A percentile compares a stretch with the other conserved stretches of the same genome.
Conservation (phyloP, 2,888 invertebrate species). For the Branchellion lobata region DNA sequence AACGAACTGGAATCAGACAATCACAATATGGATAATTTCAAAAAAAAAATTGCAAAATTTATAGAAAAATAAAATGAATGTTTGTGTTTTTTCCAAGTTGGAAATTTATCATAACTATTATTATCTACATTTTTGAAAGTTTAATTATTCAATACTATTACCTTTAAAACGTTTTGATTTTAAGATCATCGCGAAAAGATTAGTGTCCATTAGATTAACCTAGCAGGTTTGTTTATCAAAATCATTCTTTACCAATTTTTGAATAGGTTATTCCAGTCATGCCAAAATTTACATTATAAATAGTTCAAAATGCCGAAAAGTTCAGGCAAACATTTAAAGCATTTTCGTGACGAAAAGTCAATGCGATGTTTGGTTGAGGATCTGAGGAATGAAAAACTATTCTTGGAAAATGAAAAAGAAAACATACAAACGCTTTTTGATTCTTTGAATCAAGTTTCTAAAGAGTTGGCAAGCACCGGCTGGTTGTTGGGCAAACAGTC, state of each 20-base stretch:
- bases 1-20: conserved; percentile 74
- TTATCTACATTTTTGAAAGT: too few species aligned
- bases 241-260: too few species aligned
- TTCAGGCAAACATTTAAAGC: neutral
- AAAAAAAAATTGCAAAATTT: conserved; percentile 26
- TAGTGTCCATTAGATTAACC: too few species aligned
- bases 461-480: neutral
- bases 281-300: too few species aligned
- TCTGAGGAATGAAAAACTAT: conserved; percentile 2
- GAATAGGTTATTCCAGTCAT: too few species aligned
- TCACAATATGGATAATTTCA: conserved; percentile 46
- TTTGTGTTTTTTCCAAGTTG: too few species aligned
- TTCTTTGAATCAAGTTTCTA: neutral
- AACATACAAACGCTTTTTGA: conserved; percentile 4
- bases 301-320: too few species aligned
- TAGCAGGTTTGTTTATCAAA: too few species aligned
- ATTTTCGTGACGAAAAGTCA: neutral
- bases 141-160: too few species aligned
- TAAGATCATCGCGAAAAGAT: too few species aligned
- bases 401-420: neutral
- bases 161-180: too few species aligned
- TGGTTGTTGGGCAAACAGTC: conserved; percentile 7
- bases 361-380: neutral
- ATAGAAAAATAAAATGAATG: conserved; percentile 15
- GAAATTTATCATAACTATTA: too few species aligned